Percentiles rank a stretch among this genome's conserved stretches.
Conservation (phyloP, 2,113 vertebrate species). For the Kryptolebias marmoratus region DNA sequence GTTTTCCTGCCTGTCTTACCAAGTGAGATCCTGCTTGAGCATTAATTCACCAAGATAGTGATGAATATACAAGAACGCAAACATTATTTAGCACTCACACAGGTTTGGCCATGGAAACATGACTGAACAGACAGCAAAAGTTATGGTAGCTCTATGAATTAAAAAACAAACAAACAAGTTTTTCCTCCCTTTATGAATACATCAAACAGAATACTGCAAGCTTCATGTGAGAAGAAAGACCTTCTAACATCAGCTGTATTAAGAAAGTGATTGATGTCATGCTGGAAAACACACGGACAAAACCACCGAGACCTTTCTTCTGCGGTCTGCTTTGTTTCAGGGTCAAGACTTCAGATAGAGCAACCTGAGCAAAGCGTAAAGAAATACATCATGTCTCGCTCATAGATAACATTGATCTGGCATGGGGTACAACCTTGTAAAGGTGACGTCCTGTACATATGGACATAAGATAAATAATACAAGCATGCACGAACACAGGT, state of each 20-base stretch:
- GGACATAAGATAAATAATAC: slow-evolving; percentile 38
- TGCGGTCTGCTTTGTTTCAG: slow-evolving; percentile 43
- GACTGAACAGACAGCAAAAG: not conserved
- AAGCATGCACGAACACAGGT: slow-evolving; percentile 22
- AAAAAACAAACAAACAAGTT: not conserved
- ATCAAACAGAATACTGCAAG: slow-evolving; percentile 1
- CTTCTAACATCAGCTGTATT: slow-evolving; percentile 2
- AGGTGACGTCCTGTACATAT: slow-evolving; percentile 15
- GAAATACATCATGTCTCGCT: slow-evolving; percentile 33
- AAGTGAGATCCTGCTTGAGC: no score
- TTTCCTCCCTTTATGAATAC: no score
- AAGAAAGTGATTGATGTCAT: slow-evolving; percentile 46
- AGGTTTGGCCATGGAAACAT: not conserved
- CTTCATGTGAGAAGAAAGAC: not conserved
- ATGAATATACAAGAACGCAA: no score
- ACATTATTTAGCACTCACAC: not conserved
- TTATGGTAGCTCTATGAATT: not conserved
- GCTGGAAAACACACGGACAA: slow-evolving; percentile 15
- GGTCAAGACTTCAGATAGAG: slow-evolving; percentile 38
- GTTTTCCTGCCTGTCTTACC: not conserved
- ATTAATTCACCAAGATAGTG: no score
- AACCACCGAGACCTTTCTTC: slow-evolving; percentile 7
- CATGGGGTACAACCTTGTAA: slow-evolving; percentile 50
- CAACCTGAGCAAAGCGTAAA: slow-evolving; percentile 17
- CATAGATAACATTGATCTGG: slow-evolving; percentile 31